Evolutionary conservation across 2,888 invertebrate genomes (phyloP).

Genomic region (Cancer borealis): DNA sequence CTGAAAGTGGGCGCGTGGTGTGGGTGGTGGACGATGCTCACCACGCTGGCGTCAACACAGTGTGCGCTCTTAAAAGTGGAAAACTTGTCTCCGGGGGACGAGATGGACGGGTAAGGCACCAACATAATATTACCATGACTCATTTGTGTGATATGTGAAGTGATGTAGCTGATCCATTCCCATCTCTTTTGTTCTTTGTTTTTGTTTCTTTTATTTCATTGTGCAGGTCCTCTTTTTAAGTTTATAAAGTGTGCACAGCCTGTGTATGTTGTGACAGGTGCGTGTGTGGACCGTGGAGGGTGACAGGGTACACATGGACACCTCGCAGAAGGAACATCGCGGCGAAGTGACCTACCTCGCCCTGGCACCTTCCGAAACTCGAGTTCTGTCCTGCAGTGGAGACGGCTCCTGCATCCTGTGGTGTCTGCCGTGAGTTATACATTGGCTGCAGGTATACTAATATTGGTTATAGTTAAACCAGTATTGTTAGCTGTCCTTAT

Average conservation of each 20-base stretch:
- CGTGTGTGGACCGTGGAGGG: constrained; percentile 89
- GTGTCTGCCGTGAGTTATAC: constrained; percentile 87
- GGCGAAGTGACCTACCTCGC: constrained; percentile 91
- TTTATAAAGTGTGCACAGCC: neutral
- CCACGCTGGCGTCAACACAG: constrained; percentile 91
- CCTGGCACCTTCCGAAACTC: constrained; percentile 87
- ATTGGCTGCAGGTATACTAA: neutral
- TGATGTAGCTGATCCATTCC: neutral
- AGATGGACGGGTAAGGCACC: constrained; percentile 88
- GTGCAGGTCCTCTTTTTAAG: neutral
- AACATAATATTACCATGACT: neutral
- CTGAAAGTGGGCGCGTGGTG: constrained; percentile 87
- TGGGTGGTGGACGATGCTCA: constrained; percentile 94
- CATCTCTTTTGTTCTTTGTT: neutral
- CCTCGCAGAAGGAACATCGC: constrained; percentile 93
- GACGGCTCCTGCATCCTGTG: constrained; percentile 97
- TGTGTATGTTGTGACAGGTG: constrained; percentile 81
- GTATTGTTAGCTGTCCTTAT: too few species aligned
- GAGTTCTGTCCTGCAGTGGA: constrained; percentile 92
- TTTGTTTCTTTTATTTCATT: neutral
- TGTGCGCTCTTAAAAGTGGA: constrained; percentile 87
- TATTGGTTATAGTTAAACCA: neutral
- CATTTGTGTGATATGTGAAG: neutral
- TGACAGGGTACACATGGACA: constrained; percentile 85
- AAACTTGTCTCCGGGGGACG: constrained; percentile 92